Evolutionary conservation across 1,140 invertebrate species (phyloP).

Genomic region (Drosophila kohkoa): DNA sequence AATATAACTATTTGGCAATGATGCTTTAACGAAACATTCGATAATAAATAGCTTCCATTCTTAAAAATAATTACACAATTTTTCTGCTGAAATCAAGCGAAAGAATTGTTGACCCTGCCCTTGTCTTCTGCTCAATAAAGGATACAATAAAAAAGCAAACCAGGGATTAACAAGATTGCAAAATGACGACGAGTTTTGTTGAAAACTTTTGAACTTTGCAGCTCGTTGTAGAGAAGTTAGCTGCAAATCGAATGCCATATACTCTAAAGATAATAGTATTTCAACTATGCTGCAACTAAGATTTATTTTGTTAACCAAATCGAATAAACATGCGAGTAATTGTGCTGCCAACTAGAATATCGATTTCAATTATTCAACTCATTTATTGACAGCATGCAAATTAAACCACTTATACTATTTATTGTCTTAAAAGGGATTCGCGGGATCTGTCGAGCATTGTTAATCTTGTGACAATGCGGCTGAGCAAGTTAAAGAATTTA

Average conservation of each 20-base stretch:
- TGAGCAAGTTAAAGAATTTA: slow-evolving; percentile 33
- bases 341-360: not conserved
- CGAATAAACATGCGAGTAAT: too few relatives aligned
- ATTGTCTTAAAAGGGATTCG: not conserved
- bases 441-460: not conserved
- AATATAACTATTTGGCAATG: too few relatives aligned
- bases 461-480: slow-evolving; percentile 24
- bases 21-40: too few relatives aligned
- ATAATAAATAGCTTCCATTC: not conserved
- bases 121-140: not conserved
- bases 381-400: not conserved
- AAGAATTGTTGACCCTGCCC: not conserved
- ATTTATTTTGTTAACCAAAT: too few relatives aligned
- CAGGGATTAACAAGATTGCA: slow-evolving; percentile 18
- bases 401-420: not conserved
- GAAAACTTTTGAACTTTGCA: not conserved
- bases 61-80: not conserved
- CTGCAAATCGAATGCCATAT: not conserved
- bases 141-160: not conserved
- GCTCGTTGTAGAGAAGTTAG: too few relatives aligned
- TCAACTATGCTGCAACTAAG: too few relatives aligned
- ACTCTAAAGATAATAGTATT: not conserved
- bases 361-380: not conserved
- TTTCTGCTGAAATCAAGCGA: not conserved
- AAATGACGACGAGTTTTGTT: slow-evolving; percentile 11